Evolutionary conservation across 1,140 invertebrate species (phyloP), one percentile per base, ranked within the genome.

Genomic region (Thaumatotibia leucotreta): DNA sequence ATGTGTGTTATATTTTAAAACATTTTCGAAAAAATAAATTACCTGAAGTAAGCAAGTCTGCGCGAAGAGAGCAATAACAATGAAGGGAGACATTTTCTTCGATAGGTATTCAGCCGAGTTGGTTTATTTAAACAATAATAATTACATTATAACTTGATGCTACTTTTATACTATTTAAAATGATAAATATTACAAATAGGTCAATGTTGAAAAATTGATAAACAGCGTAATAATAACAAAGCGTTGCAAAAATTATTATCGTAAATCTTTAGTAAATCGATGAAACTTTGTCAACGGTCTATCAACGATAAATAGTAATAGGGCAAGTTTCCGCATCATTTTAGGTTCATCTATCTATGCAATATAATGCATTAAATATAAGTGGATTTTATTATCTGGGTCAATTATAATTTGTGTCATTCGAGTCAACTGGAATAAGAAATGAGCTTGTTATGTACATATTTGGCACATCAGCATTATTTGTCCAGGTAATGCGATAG

Each of bases 151-250:
- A 58, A 27, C 23, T 24, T 27, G 23, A n/a, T 6, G 5, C 52
- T 52, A 52, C 10, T 58, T 58, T 27, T 58, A 58, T 58, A 29
- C 52, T 27, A 27, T 11, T n/a, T 22, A 23, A 10, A 14, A 3
- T 24, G 24, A 27, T 27, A 24, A 58, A 10, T 58, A 58, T 58
- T 58, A 58, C 23, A 58, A 58, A 58, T 58, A 58, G 52, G 52
- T 58, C 10, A 58, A 3, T 58, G 23, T 17, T 27, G 24, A 11
- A 27, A 58, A 24, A 27, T n/a, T 58, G 4, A 8, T 5, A 27
- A 27, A 58, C 4, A 9, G 8, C 23, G n/a, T 58, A 27, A n/a
- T 10, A 39, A 3, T 52, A 23, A 52, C 24, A 24, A 11, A 24
- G 23, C 45, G 22, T 22, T 22, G 23, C 23, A 11, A 54, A n/a